phyloP scores from a whole-genome alignment of 2,888 invertebrate genomes.

The Drosophila incognita region DNA sequence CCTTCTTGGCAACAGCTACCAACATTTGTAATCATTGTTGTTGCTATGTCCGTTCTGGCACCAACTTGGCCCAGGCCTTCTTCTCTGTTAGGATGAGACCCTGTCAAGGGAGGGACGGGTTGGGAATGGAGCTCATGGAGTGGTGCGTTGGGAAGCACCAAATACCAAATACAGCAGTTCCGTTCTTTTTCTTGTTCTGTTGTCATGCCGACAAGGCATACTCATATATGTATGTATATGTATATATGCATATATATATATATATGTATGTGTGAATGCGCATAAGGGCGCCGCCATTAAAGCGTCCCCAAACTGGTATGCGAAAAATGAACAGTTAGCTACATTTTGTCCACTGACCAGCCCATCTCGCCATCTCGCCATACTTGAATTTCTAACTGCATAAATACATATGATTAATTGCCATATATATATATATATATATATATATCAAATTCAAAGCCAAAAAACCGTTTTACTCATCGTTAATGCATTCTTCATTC shows the following conservation, averaged over 20 bases:
- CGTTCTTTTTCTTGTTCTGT: slow-evolving; percentile 70
- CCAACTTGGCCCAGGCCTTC: slow-evolving; percentile 58
- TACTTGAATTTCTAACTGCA: slow-evolving; percentile 67
- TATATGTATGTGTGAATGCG: slow-evolving; percentile 41
- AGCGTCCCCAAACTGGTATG: slow-evolving; percentile 37
- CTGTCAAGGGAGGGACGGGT: slow-evolving; percentile 8
- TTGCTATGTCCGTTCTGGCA: slow-evolving; percentile 80
- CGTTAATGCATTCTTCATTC: neutral
- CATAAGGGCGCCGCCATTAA: slow-evolving; percentile 72
- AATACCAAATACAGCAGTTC: slow-evolving; percentile 65
- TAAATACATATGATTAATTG: slow-evolving; percentile 72
- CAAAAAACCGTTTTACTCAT: slow-evolving; percentile 1
- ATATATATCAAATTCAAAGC: neutral
- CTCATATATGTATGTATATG: slow-evolving; percentile 24
- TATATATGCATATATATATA: slow-evolving; percentile 24
- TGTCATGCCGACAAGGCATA: slow-evolving; percentile 69
- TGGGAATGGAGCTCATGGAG: neutral
- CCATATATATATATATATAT: slow-evolving; percentile 24
- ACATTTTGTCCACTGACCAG: slow-evolving; percentile 29
- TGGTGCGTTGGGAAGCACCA: slow-evolving; percentile 48
- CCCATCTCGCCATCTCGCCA: slow-evolving; percentile 2
- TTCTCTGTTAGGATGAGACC: slow-evolving; percentile 37
- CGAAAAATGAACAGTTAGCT: slow-evolving; percentile 41
- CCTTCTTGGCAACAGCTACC: slow-evolving; percentile 55
- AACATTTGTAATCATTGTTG: slow-evolving; percentile 53